Base-by-base conservation (phyloP, 2,888 invertebrate species). In the Uropetala carovei region DNA sequence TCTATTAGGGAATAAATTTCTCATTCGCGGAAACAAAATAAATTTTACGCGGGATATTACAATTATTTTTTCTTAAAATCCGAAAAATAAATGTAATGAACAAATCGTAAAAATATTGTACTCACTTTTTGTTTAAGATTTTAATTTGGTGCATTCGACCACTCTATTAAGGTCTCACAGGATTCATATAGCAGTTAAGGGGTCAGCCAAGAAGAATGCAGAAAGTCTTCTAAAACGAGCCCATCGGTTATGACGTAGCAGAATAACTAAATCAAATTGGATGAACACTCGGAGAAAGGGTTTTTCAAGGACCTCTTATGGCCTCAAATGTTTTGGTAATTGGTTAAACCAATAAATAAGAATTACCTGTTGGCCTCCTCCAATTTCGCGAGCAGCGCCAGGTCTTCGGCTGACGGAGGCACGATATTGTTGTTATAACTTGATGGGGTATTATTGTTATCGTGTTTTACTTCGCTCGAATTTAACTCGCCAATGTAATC, bases 381-480 rank as follows among this genome's bases (percentile, higher is more conserved):
- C 96, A 99, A 97, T 95, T 98, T 98, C 96, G 98, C 98, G 94
- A 99, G 96, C 94, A 99, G 96, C 96, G 97, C 98, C 96, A 98
- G 97, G 95, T 98, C 98, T 96, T 98, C 96, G 94, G 96, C 94
- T 92, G 94, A 94, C 85, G 94, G 93, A 93, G 93, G 94, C 92
- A 82, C 92, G 83, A 92, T 82, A 92, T 91, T 91, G 85, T 92
- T 92, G 91, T 92, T 92, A 85, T 92, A 91, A 92, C 91, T 91
- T 22, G 57, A 30, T n/a, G 82, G 92, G 75, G 68, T 92, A 92
- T 93, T 92, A 92, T 92, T 93, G 92, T 92, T 93, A 83, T 93
- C 93, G 93, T 93, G 93, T 93, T 92, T 93, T 57, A 18, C 92
- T 91, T 57, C 68, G 68, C 83, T 91, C 11, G 59, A 30, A 81